Evolutionary conservation across 2,797 vertebrate species (phyloP), one percentile per base, ranked within the genome.

Genomic region (Urophycis tenuis): DNA sequence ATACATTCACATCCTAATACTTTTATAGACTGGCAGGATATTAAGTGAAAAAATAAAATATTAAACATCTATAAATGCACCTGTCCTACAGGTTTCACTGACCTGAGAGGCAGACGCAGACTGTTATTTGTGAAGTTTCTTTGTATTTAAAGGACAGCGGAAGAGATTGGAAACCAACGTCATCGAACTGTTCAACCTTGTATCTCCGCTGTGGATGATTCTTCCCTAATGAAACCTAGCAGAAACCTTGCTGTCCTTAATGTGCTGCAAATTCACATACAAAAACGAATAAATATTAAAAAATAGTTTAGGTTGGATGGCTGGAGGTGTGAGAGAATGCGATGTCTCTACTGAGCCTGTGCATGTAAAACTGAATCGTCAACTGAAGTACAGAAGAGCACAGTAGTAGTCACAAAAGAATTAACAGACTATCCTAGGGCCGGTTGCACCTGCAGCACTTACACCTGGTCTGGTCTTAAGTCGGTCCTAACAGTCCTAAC

Each of bases 1-100:
- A 86, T 82, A 76, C 81, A 29, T 75, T 67, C 29, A 74, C 80
- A n/a, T 75, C 71, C 31, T 85, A 83, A 87, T 87, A 80, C 76
- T 60, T 70, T 78, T n/a, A 70, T 81, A 78, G 81, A 81, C 83
- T 82, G 82, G 53, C 77, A 75, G 45, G 6, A 33, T n/a, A 70
- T 74, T 15, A 74, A 75, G 79, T 74, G 36, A 67, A 76, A 76
- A 78, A 83, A 73, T 83, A 83, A 84, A 88, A 82, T 11, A 70
- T 70, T 31, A 17, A 15, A 9, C 14, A 33, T 33, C 32, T 33
- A 71, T 12, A 3, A 29, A 67, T 25, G 25, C 25, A 0, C n/a
- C 15, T 67, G 7, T 67, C 25, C 19, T 7, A 8, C 69, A 71
- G 69, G 30, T 22, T 71, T 71, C 32, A 19, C 31, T 33, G 14